Evolutionary conservation across 2,888 invertebrate species (phyloP).

Genomic region (Drosophila pseudotakahashii): DNA sequence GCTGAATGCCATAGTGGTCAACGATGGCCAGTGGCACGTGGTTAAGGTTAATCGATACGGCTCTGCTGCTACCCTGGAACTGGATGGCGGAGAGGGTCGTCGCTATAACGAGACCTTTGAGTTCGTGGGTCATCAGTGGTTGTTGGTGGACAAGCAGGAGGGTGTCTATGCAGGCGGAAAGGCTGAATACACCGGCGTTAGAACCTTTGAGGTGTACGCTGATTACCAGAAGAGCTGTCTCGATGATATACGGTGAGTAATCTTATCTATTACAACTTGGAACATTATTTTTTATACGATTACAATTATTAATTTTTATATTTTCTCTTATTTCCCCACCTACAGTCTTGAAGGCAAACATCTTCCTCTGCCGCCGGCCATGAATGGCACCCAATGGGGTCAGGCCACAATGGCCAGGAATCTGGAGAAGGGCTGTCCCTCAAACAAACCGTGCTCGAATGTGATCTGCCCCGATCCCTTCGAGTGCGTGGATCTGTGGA

Average conservation of each 20-base stretch:
- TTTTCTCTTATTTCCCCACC: background rate
- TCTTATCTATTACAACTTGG: background rate
- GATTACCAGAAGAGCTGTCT: constrained; percentile 96
- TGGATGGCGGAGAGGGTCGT: constrained; percentile 97
- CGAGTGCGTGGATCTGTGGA: constrained; percentile 98
- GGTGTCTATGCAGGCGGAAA: constrained; percentile 98
- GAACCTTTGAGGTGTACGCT: constrained; percentile 96
- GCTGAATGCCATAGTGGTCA: constrained; percentile 94
- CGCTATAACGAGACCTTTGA: constrained; percentile 96
- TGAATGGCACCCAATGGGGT: constrained; percentile 98
- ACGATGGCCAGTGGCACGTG: constrained; percentile 98
- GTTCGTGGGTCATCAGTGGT: constrained; percentile 95
- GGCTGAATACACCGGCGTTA: constrained; percentile 96
- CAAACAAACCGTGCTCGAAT: constrained; percentile 97
- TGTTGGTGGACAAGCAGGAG: constrained; percentile 96
- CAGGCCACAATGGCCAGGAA: constrained; percentile 97
- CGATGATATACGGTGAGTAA: constrained; percentile 86
- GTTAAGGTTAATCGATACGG: constrained; percentile 96
- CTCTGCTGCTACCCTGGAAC: constrained; percentile 94
- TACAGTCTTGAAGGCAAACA: constrained; percentile 95
- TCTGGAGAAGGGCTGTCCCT: constrained; percentile 95
- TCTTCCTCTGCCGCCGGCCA: constrained; percentile 95
- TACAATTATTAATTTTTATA: background rate
- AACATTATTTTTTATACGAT: background rate
- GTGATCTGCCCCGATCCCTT: constrained; percentile 97